Conservation (phyloP, 2,888 invertebrate genomes). For the Magallana nippona region DNA sequence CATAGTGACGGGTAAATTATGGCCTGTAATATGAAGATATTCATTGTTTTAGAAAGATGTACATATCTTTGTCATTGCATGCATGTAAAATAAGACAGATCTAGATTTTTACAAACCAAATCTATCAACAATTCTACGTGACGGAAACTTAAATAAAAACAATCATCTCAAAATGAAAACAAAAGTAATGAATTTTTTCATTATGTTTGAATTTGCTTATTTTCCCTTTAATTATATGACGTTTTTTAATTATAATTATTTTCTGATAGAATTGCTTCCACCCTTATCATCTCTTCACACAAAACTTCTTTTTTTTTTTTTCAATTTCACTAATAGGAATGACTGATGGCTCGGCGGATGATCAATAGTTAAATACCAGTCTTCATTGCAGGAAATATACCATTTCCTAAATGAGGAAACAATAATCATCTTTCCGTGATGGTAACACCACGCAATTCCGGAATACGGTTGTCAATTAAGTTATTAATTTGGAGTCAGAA, state of each 20-base stretch:
- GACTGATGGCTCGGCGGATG: constrained; percentile 15
- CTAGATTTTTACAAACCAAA: too few species aligned
- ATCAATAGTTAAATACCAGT: constrained; percentile 29
- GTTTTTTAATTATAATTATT: too few species aligned
- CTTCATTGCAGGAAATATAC: constrained; percentile 39
- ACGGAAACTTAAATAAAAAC: too few species aligned
- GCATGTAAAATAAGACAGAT: too few species aligned
- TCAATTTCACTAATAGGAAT: constrained; percentile 39
- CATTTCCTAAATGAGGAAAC: constrained; percentile 36
- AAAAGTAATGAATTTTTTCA: too few species aligned
- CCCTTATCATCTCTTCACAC: constrained; percentile 25
- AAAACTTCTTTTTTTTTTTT: neutral
- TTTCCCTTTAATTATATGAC: neutral
- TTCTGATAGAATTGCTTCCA: neutral
- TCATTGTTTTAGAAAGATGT: too few species aligned
- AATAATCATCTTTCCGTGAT: constrained; percentile 30
- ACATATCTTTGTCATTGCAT: too few species aligned
- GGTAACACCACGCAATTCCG: constrained; percentile 35
- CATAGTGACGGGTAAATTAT: too few species aligned
- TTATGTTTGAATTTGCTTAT: neutral
- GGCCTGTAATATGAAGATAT: too few species aligned
- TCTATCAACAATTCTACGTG: too few species aligned
- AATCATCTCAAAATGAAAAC: too few species aligned
- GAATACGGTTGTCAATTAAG: constrained; percentile 33
- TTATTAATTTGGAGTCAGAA: constrained; percentile 33